Conservation (phyloP, 2,113 vertebrate genomes). For the Dromaius novaehollandiae region DNA sequence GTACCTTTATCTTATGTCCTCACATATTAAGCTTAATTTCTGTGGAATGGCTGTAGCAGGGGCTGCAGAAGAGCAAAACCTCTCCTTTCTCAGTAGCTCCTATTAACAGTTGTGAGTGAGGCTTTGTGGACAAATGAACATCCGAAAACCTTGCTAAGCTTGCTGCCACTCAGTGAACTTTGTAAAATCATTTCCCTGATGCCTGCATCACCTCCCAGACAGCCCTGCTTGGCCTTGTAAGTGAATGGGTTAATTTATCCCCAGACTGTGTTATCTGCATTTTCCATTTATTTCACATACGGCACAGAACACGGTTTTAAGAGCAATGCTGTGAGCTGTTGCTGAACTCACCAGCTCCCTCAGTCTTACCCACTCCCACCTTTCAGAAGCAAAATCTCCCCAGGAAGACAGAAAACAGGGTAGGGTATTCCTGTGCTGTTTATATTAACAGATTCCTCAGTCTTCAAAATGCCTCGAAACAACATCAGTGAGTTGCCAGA, state of each 20-base stretch:
- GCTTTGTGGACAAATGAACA: background rate
- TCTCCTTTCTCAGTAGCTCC: background rate
- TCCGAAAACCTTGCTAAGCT: background rate
- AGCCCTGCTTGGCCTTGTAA: background rate
- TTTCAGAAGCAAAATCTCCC: background rate
- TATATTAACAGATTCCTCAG: background rate
- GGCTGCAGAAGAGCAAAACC: background rate
- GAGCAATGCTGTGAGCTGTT: background rate
- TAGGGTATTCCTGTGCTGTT: background rate
- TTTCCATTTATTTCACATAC: background rate
- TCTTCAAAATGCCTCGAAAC: background rate
- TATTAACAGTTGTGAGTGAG: fast-evolving
- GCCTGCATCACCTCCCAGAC: background rate
- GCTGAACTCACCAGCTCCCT: background rate
- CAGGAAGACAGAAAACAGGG: background rate
- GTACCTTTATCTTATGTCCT: background rate
- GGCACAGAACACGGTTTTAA: background rate
- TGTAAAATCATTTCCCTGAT: background rate
- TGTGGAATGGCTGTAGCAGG: background rate
- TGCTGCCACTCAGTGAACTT: background rate
- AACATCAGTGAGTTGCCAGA: background rate
- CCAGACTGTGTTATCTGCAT: background rate
- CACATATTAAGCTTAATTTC: background rate
- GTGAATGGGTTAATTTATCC: background rate
- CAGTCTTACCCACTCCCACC: background rate